Base-by-base conservation (phyloP, 1,140 invertebrate species). In the Holotrichia oblita region DNA sequence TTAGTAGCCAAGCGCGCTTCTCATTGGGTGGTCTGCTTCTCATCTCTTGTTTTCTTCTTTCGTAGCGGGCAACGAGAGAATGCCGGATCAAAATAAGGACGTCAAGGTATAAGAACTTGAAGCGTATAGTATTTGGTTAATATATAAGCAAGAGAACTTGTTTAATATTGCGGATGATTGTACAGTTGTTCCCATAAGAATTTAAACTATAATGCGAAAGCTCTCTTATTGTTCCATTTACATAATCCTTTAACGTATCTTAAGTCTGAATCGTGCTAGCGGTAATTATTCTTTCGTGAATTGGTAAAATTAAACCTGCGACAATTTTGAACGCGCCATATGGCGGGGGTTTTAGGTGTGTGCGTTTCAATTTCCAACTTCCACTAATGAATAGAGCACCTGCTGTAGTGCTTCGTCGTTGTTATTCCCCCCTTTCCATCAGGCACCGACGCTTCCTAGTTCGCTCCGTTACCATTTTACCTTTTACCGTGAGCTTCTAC, bases 311-410 rank as follows among this genome's bases (percentile, higher is more conserved):
- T 69, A 69, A 69, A 34, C 61, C 14, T 14, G 27, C 22, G 61
- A 69, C 61, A 69, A 20, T 69, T 69, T 69, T 34, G 61, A 69
- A 27, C 44, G 61, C 61, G 61, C 24, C 61, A 69, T 69, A 69
- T 69, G 61, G 61, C 14, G 27, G 22, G n/a, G 61, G 10, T 69
- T 55, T 55, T 17, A 17, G 48, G 17, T 69, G 61, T 24, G 61
- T 69, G 61, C 61, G 61, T 69, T 69, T 69, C 61, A 69, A 69
- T 69, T 69, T 69, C 22, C 61, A 69, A 69, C 61, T 69, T 69
- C 61, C 27, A 69, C 61, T 69, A 69, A 69, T 69, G 61, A 69
- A 69, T 69, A 69, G 48, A n/a, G 61, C 61, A 69, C 61, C 61
- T 69, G 61, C 22, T 22, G 61, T 24, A 22, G 12, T 34, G 20